Evolutionary conservation across 2,888 invertebrate species (phyloP).

Genomic region (Limnephilus lunatus): DNA sequence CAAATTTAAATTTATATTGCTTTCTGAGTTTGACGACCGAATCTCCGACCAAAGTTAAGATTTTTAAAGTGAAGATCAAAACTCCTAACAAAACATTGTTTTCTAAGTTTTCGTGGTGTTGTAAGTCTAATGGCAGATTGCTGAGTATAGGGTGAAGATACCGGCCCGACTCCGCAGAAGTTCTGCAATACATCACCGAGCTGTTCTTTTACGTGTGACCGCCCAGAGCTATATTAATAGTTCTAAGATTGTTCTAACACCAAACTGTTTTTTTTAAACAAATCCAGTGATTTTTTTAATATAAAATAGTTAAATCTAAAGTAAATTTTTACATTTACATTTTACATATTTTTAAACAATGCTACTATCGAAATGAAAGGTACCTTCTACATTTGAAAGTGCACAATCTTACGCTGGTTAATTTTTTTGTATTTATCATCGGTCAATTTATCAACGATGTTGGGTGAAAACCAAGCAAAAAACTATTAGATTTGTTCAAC

Average conservation of each 20-base stretch:
- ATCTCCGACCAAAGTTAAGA: neutral
- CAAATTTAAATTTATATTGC: constrained; percentile 10
- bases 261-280: neutral
- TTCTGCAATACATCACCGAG: neutral
- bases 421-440: too few relatives aligned
- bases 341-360: too few relatives aligned
- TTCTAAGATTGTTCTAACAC: neutral
- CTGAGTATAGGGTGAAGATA: neutral
- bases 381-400: too few relatives aligned
- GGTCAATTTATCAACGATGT: too few relatives aligned
- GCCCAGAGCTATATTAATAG: constrained; percentile 2
- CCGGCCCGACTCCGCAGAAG: neutral
- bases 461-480: too few relatives aligned
- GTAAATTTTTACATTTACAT: too few relatives aligned
- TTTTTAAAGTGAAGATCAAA: neutral
- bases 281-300: neutral
- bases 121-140: neutral
- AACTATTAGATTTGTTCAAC: too few relatives aligned
- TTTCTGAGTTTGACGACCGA: neutral
- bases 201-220: neutral
- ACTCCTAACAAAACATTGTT: neutral
- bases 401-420: too few relatives aligned
- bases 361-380: too few relatives aligned
- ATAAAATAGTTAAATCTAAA: neutral
- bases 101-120: neutral